Conservation (phyloP, 2,797 vertebrate species). For the Acanthornis magna region DNA sequence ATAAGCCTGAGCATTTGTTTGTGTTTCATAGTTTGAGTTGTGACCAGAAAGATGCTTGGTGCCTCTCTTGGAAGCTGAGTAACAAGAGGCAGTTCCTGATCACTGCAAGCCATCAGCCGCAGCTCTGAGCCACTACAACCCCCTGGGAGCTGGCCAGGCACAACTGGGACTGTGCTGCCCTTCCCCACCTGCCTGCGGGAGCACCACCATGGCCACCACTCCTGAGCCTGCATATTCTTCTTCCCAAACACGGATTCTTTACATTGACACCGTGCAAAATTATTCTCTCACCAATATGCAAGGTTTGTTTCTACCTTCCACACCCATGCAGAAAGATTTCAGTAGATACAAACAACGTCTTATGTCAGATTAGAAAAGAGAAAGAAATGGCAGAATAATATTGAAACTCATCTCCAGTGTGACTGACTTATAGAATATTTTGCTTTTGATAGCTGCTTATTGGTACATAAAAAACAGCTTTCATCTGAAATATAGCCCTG, state of each 20-base stretch:
- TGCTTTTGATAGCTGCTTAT: not conserved
- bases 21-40: not conserved
- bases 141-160: not conserved
- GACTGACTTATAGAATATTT: not conserved
- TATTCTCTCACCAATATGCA: not conserved
- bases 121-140: not conserved
- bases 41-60: not conserved
- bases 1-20: not conserved
- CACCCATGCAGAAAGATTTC: not conserved
- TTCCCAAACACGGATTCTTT: not conserved
- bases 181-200: accelerated
- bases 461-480: not conserved
- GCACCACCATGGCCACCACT: not conserved
- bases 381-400: not conserved
- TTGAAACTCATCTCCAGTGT: not conserved
- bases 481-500: not conserved
- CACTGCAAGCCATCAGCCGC: not conserved
- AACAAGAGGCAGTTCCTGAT: not conserved
- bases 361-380: not conserved
- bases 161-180: not conserved
- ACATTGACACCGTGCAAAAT: not conserved
- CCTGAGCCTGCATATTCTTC: not conserved
- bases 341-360: not conserved
- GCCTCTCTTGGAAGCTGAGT: not conserved
- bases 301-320: not conserved